Evolutionary conservation across 2,888 invertebrate species (phyloP).

Genomic region (Autographa gamma): DNA sequence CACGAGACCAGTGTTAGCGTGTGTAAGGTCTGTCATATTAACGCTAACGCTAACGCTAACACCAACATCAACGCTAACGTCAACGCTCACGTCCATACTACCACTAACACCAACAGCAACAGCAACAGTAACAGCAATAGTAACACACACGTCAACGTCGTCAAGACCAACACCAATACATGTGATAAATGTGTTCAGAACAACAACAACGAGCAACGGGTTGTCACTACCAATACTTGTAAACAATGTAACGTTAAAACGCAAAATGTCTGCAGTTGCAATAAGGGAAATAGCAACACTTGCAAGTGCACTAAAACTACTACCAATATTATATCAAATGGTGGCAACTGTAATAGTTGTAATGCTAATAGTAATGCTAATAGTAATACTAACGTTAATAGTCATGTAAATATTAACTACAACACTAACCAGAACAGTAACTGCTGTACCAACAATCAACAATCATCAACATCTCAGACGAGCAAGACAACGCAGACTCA

Average conservation of each 20-base stretch:
- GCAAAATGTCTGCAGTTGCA: neutral
- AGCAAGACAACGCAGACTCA: neutral
- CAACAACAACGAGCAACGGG: neutral
- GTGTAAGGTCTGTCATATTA: too few relatives aligned
- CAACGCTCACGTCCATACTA: neutral
- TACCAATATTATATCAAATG: neutral
- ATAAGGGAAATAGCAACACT: neutral
- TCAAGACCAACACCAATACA: neutral
- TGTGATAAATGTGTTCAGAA: neutral
- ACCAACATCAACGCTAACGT: too few relatives aligned
- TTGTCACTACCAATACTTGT: neutral
- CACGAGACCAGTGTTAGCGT: too few relatives aligned
- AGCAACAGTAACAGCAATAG: too few relatives aligned
- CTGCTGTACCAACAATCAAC: neutral
- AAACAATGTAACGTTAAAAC: conserved; percentile 1
- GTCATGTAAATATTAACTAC: neutral
- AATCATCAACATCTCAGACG: neutral
- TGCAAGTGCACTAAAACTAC: neutral
- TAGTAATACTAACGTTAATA: neutral
- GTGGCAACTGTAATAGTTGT: neutral
- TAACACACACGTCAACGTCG: neutral
- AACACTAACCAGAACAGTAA: neutral
- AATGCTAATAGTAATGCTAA: neutral
- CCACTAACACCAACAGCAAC: neutral
- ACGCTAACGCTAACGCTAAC: too few relatives aligned